Evolutionary conservation across 2,113 vertebrate species (phyloP).

Genomic region (Pedionomus torquatus): DNA sequence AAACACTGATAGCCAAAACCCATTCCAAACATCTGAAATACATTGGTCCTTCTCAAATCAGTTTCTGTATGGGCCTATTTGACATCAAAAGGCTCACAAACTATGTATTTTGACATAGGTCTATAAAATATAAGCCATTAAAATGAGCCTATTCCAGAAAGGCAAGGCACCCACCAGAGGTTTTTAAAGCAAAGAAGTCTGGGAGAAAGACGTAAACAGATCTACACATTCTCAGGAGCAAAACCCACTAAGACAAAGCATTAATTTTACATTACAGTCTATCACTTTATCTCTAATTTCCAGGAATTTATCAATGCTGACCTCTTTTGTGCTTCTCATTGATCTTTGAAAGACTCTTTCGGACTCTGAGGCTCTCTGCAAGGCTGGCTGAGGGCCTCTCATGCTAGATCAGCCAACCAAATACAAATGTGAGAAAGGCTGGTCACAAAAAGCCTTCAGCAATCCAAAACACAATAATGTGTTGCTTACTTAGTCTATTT

Average conservation of each 20-base stretch:
- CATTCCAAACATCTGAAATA: background rate
- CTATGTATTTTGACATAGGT: background rate
- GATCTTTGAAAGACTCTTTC: background rate
- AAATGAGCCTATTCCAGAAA: background rate
- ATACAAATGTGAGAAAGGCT: background rate
- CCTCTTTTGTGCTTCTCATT: background rate
- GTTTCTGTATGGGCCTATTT: background rate
- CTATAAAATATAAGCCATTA: background rate
- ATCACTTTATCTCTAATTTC: background rate
- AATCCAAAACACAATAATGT: background rate
- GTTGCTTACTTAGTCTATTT: background rate
- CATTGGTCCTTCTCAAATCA: background rate
- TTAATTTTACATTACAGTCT: background rate
- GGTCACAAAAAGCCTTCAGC: background rate
- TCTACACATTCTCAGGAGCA: background rate
- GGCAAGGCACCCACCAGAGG: background rate
- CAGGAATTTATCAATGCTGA: background rate
- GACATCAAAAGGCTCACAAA: background rate
- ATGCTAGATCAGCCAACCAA: accelerated
- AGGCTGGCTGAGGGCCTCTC: background rate
- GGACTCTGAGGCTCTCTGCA: background rate
- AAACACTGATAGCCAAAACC: background rate
- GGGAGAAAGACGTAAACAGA: background rate
- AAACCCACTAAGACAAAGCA: background rate
- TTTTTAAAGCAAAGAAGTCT: background rate